Conservation (phyloP, 2,797 vertebrate genomes). For the Crenuchus spilurus region DNA sequence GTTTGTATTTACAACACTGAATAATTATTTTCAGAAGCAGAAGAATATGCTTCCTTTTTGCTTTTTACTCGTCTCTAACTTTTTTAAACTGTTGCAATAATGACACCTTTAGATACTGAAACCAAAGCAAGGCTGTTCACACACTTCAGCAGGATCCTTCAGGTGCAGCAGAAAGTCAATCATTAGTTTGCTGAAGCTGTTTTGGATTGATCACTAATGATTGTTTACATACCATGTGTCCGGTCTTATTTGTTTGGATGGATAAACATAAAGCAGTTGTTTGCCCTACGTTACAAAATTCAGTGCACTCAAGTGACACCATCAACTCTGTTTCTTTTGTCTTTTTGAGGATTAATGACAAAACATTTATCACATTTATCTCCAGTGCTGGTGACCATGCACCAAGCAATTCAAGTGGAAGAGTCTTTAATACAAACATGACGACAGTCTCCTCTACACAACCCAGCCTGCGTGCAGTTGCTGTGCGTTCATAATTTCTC, state of each 20-base stretch:
- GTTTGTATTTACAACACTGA: too few species aligned
- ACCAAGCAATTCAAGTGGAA: constrained; percentile 27
- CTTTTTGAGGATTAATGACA: not conserved
- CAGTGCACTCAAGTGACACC: constrained; percentile 16
- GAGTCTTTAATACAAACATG: constrained; percentile 55
- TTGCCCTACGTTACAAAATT: constrained; percentile 12
- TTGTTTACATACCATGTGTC: constrained; percentile 37
- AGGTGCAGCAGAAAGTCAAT: constrained; percentile 4
- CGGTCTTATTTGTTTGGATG: constrained; percentile 12
- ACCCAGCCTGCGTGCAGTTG: constrained; percentile 4
- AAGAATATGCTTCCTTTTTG: too few species aligned
- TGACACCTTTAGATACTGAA: not conserved
- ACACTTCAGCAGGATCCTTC: not conserved
- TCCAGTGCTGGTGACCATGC: constrained; percentile 21
- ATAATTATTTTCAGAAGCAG: too few species aligned
- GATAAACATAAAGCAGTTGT: constrained; percentile 26
- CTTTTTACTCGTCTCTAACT: not conserved
- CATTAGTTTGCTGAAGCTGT: constrained; percentile 23
- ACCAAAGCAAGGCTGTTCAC: not conserved
- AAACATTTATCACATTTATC: constrained; percentile 26
- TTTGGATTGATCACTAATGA: constrained; percentile 34
- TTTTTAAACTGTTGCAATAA: not conserved
- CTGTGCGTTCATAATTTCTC: constrained; percentile 74
- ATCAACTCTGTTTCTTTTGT: constrained; percentile 9
- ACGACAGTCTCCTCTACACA: not conserved